A percentile compares a stretch with the other conserved stretches of the same genome.
Conservation (phyloP, 2,888 invertebrate genomes). For the Pediacus dermestoides region DNA sequence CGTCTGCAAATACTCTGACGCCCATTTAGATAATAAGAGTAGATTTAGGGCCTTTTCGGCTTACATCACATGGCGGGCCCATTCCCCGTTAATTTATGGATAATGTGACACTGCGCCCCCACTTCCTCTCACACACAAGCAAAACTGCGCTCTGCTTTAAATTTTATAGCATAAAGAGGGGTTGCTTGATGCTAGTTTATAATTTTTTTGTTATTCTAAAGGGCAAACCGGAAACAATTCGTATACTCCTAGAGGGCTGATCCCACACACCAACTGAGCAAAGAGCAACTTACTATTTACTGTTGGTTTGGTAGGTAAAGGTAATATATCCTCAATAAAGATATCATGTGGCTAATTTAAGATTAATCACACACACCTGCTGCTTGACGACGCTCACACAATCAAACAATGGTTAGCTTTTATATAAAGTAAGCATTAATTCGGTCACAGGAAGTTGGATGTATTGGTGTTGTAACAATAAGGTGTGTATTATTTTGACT, state of each 20-base stretch:
- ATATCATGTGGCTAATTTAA: slow-evolving; percentile 13
- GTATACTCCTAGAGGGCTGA: no score
- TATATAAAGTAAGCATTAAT: no score
- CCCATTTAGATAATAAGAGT: slow-evolving; percentile 50
- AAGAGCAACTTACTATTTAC: no score
- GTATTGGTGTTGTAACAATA: no score
- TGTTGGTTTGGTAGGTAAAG: no score
- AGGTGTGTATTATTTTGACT: no score
- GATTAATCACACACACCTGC: slow-evolving; percentile 15
- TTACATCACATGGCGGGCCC: slow-evolving; percentile 45
- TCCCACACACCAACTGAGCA: no score
- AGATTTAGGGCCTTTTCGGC: slow-evolving; percentile 48
- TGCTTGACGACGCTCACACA: background rate
- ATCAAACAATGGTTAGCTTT: slow-evolving; percentile 5
- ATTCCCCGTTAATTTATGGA: slow-evolving; percentile 45
- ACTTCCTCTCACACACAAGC: no score
- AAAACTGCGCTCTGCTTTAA: no score
- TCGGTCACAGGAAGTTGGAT: background rate
- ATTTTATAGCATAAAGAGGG: no score
- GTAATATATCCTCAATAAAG: slow-evolving; percentile 11
- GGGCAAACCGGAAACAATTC: slow-evolving; percentile 8
- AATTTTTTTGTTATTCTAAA: no score
- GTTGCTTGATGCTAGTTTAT: no score
- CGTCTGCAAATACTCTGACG: slow-evolving; percentile 46
- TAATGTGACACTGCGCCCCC: slow-evolving; percentile 37